Conservation (phyloP, 2,113 vertebrate species). For the Calonectris borealis region DNA sequence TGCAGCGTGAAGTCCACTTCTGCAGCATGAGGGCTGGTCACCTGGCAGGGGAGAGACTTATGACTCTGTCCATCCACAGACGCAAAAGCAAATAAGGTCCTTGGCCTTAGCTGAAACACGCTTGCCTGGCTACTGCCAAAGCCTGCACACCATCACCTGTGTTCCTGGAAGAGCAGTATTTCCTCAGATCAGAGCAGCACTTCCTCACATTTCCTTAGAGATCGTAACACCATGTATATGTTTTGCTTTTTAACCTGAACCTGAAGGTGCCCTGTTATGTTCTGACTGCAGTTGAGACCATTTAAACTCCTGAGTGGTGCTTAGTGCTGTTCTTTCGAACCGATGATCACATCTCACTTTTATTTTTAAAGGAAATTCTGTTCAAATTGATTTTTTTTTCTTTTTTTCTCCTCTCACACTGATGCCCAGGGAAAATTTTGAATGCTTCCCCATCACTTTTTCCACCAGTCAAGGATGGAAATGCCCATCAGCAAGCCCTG, state of each 20-base stretch:
- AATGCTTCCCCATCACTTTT: constrained; percentile 85
- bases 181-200: not conserved
- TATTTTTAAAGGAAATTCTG: not conserved
- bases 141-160: not conserved
- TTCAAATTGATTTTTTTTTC: not conserved
- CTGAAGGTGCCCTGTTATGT: not conserved
- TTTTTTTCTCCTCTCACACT: not conserved
- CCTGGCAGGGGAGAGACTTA: not conserved
- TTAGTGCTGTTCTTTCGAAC: not conserved
- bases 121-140: not conserved
- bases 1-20: not conserved
- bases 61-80: not conserved
- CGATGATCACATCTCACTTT: not conserved
- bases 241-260: not conserved
- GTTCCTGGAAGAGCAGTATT: not conserved
- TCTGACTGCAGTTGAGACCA: not conserved
- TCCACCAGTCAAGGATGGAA: constrained; percentile 76
- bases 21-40: not conserved
- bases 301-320: not conserved
- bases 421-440: constrained; percentile 82
- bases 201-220: not conserved
- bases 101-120: not conserved
- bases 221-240: rapidly evolving
- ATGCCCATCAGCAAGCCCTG: constrained; percentile 76
- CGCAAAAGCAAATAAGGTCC: not conserved